These are phyloP conservation scores for Eristalis tenax DNA, from an alignment of 2,888 invertebrate species.

Conservation along the genomic window DNA sequence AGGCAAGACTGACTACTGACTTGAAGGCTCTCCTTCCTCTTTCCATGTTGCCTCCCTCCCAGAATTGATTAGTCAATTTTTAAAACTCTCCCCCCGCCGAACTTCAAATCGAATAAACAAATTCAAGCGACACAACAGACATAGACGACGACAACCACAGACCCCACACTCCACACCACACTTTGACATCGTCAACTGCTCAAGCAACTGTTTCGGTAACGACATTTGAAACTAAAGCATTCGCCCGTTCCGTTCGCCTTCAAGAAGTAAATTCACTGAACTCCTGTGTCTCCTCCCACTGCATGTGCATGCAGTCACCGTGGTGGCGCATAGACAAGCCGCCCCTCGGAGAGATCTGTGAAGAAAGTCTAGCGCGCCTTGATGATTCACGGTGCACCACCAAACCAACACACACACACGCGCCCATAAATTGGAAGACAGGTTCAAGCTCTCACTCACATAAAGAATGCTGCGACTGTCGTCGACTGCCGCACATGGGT, in stretches of 20 bases:
- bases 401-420: constrained; percentile 3
- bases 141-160: too few relatives aligned
- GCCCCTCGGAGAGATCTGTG: constrained; percentile 6
- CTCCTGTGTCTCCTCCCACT: constrained; percentile 56
- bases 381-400: constrained; percentile 55
- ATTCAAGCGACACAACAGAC: neutral
- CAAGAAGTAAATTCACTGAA: neutral
- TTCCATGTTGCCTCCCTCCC: too few relatives aligned
- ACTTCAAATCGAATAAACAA: constrained; percentile 46
- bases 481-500: too few relatives aligned
- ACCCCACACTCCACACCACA: too few relatives aligned
- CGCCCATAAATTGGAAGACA: neutral
- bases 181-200: too few relatives aligned
- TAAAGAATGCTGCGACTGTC: neutral
- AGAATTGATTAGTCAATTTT: neutral
- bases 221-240: too few relatives aligned
- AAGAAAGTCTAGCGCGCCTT: constrained; percentile 56
- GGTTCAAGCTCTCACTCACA: neutral
- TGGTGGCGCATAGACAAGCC: constrained; percentile 42
- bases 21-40: neutral
- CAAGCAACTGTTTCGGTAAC: too few relatives aligned
- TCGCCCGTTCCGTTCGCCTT: too few relatives aligned
- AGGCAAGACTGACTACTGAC: neutral
- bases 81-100: neutral
- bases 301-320: constrained; percentile 46